Base-by-base conservation (phyloP, 1,140 invertebrate species). In the Sycophaga agraensis region DNA sequence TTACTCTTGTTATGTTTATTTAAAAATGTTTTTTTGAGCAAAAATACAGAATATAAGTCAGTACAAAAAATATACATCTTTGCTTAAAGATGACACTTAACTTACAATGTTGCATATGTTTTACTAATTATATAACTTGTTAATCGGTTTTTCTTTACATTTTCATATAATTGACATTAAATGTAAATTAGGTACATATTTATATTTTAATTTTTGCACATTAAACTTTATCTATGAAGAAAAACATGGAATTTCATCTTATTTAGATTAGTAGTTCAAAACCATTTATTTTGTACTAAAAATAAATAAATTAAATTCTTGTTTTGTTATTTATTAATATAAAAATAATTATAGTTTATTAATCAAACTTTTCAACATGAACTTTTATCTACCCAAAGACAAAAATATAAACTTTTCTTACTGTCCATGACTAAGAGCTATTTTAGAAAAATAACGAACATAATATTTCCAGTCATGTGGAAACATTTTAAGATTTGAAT, bases 1-100 rank as follows among this genome's bases (percentile, higher is more conserved):
- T 56, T 62, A 49, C 8, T 40, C 17, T 61, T 61, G 11, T n/a
- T n/a, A n/a, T 39, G 35, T 68, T 64, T 65, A 68, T 65, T 66
- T 35, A 58, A 57, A 64, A 65, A 59, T 31, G 31, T 11, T 42
- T 50, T 62, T 39, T 50, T 2, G 39, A 57, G 51, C 48, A 35
- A 65, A 59, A 46, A 54, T 64, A 61, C 59, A 64, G 50, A 63
- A 60, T 65, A 65, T 53, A 71, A 63, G 59, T 72, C 70, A 71
- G 71, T 76, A 77, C 61, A 75, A 77, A 77, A 77, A 73, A 78
- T 77, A 76, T 74, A 76, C 71, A 54, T 65, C 46, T 68, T 39
- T 67, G 37, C 67, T 63, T 61, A 64, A 16, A 28, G 21, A 56
- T 56, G 42, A 31, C 42, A 19, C 57, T 22, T 61, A 53, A 57